Evolutionary conservation across 2,113 vertebrate species (phyloP).

Genomic region (Narcine bancroftii): DNA sequence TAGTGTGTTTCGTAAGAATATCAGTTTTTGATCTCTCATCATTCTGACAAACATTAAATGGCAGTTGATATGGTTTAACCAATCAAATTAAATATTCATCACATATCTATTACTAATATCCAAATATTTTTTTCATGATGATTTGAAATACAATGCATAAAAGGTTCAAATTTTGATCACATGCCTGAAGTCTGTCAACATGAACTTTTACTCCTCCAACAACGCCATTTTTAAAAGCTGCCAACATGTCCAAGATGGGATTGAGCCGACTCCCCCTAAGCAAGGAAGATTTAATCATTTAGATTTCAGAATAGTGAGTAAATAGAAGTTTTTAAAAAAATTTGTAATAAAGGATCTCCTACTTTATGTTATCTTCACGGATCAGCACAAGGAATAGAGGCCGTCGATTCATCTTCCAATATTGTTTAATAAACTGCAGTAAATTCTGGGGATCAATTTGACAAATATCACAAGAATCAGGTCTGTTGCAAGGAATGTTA

Average conservation of each 20-base stretch:
- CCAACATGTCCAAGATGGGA: conserved; percentile 90
- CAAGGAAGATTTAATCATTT: conserved; percentile 36
- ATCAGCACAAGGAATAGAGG: conserved; percentile 91
- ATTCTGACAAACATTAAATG: background rate
- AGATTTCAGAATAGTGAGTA: background rate
- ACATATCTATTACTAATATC: background rate
- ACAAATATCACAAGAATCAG: background rate
- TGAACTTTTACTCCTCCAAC: conserved; percentile 94
- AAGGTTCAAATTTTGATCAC: background rate
- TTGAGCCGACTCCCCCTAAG: conserved; percentile 90
- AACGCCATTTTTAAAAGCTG: conserved; percentile 81
- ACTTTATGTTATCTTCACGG: conserved; percentile 97
- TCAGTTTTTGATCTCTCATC: background rate
- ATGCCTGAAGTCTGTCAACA: conserved; percentile 90
- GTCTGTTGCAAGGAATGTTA: background rate
- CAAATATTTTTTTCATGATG: background rate
- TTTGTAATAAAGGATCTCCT: conserved; percentile 41
- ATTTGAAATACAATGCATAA: background rate
- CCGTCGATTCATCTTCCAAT: conserved; percentile 93
- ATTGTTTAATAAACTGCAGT: conserved; percentile 94
- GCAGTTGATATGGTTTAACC: background rate
- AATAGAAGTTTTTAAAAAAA: conserved; percentile 22
- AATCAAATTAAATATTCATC: background rate
- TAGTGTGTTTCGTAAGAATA: background rate
- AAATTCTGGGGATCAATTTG: conserved; percentile 66